Evolutionary conservation across 2,797 vertebrate species (phyloP).

Genomic region (Thripadectes ignobilis): DNA sequence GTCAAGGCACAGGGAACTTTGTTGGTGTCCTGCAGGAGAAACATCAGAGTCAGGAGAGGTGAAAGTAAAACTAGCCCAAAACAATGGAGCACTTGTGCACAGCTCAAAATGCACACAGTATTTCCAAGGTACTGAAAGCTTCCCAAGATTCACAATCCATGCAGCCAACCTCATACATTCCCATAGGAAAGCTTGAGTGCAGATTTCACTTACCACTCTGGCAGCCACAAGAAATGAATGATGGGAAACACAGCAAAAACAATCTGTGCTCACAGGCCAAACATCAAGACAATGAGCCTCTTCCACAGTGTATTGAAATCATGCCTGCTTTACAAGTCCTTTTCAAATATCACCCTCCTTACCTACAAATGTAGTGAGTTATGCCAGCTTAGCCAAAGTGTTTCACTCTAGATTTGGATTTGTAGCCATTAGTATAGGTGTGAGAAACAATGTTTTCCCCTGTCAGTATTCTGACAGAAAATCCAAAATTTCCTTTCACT

Average conservation of each 20-base stretch:
- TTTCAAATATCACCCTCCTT: background rate
- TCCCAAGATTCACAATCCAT: background rate
- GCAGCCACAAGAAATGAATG: background rate
- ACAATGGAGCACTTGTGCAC: background rate
- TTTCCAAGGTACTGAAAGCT: background rate
- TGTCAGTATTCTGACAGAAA: background rate
- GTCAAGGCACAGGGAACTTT: background rate
- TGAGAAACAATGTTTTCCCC: background rate
- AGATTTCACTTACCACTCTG: background rate
- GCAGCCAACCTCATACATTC: rapidly evolving
- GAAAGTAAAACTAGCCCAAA: background rate
- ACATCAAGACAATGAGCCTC: background rate
- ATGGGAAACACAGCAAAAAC: background rate
- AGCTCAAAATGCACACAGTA: background rate
- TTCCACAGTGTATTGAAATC: background rate
- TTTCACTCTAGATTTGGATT: background rate
- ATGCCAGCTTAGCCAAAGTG: background rate
- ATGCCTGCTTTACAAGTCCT: background rate
- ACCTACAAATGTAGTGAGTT: background rate
- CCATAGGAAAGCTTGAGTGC: background rate
- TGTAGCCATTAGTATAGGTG: background rate
- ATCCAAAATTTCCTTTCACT: background rate
- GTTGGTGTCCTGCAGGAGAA: background rate
- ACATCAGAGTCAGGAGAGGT: background rate
- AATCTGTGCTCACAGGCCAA: background rate